Evolutionary conservation across 2,888 invertebrate species (phyloP).

Genomic region (Apodemia duryi): DNA sequence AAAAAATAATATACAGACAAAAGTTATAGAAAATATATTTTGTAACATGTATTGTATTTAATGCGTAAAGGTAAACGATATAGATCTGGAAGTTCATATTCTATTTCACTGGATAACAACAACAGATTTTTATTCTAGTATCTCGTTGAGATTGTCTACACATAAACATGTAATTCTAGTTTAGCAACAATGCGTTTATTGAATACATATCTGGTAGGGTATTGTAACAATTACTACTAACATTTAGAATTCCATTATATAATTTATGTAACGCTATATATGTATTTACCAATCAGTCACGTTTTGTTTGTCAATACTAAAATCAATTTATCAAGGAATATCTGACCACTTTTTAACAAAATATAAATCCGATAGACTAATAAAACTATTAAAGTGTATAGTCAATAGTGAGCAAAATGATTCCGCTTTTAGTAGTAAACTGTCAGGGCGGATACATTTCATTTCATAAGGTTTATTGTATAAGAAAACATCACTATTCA

Average conservation of each 20-base stretch:
- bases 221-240: constrained; percentile 34
- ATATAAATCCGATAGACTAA: constrained; percentile 28
- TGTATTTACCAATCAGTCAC: constrained; percentile 34
- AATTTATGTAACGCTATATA: constrained; percentile 28
- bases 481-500: constrained; percentile 13
- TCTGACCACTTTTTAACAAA: constrained; percentile 25
- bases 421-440: constrained; percentile 34
- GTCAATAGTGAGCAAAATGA: constrained; percentile 35
- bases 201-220: constrained; percentile 27
- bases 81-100: not conserved
- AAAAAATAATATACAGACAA: too few relatives aligned
- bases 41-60: too few relatives aligned
- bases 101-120: constrained; percentile 18
- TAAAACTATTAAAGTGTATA: constrained; percentile 30
- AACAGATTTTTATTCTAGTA: constrained; percentile 19
- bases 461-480: constrained; percentile 30
- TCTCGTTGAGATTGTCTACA: constrained; percentile 42
- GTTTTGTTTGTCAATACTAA: constrained; percentile 29
- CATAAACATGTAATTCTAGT: constrained; percentile 38
- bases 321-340: constrained; percentile 25
- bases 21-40: too few relatives aligned
- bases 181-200: constrained; percentile 24
- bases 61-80: too few relatives aligned
- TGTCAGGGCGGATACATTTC: constrained; percentile 35
- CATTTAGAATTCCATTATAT: constrained; percentile 38